Percentiles rank a stretch among this genome's conserved stretches.
Evolutionary conservation across 2,797 vertebrate genomes (phyloP).

Genomic region (Rousettus madagascariensis): DNA sequence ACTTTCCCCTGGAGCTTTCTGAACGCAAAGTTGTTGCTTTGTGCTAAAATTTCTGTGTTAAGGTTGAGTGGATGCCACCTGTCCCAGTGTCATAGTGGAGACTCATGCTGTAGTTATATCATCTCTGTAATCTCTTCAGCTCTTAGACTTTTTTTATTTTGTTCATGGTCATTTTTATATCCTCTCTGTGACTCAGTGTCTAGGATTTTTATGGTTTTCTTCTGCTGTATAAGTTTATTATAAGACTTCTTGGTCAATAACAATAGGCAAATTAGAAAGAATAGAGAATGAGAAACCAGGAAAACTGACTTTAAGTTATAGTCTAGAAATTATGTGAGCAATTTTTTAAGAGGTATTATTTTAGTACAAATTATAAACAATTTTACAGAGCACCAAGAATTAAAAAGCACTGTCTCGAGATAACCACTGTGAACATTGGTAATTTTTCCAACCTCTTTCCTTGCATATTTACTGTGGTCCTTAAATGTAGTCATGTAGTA

Average conservation of each 20-base stretch:
- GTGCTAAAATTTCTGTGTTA: not conserved
- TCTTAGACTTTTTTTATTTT: not conserved
- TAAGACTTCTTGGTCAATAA: not conserved
- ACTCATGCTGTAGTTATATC: not conserved
- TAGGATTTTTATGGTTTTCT: not conserved
- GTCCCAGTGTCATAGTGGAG: not conserved
- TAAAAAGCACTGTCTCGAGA: not conserved
- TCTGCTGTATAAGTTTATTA: not conserved
- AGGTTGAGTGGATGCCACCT: not conserved
- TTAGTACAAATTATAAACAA: not conserved
- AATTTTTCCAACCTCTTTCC: not conserved
- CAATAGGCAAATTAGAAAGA: constrained; percentile 28
- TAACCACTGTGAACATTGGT: not conserved
- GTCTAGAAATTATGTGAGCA: not conserved
- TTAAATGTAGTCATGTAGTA: not conserved
- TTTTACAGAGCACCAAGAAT: not conserved
- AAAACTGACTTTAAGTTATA: not conserved
- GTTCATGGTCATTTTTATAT: not conserved
- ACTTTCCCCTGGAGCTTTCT: not conserved
- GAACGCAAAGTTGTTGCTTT: not conserved
- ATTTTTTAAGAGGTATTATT: not conserved
- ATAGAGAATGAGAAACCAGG: not conserved
- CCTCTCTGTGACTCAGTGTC: not conserved
- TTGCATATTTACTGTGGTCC: not conserved
- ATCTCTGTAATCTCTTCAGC: not conserved